These are phyloP conservation scores for Caenorhabditis tropicalis DNA, from an alignment of 1,140 invertebrate species.

Conservation along the genomic window DNA sequence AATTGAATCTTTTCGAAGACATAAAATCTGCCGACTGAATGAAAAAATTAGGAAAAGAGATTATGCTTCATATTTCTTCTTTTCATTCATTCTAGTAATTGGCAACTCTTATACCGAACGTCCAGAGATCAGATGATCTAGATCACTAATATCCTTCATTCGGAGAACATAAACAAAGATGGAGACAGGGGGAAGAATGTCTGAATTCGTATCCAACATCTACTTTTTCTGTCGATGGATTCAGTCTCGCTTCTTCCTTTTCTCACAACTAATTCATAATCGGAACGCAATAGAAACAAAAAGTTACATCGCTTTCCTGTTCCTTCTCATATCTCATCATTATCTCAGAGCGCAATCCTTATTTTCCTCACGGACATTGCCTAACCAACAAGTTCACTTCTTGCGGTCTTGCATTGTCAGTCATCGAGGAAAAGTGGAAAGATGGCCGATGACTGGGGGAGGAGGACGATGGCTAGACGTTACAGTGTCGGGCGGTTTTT, in stretches of 20 bases:
- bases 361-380: neutral
- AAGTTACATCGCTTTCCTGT: neutral
- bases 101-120: no score
- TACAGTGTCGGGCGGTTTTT: constrained; percentile 19
- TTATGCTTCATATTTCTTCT: no score
- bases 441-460: neutral
- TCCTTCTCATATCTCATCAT: neutral
- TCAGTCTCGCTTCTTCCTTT: neutral
- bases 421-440: neutral
- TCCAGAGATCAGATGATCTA: neutral
- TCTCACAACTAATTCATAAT: neutral
- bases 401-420: neutral
- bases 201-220: neutral
- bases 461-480: neutral
- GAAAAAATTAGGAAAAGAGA: no score
- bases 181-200: no score
- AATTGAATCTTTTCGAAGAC: neutral
- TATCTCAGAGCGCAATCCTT: neutral
- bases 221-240: neutral
- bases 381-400: neutral
- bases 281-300: constrained; percentile 12
- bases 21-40: neutral
- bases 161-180: no score
- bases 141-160: no score
- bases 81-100: no score